Conservation (phyloP, 2,113 vertebrate species). For the Balaenoptera acutorostrata region DNA sequence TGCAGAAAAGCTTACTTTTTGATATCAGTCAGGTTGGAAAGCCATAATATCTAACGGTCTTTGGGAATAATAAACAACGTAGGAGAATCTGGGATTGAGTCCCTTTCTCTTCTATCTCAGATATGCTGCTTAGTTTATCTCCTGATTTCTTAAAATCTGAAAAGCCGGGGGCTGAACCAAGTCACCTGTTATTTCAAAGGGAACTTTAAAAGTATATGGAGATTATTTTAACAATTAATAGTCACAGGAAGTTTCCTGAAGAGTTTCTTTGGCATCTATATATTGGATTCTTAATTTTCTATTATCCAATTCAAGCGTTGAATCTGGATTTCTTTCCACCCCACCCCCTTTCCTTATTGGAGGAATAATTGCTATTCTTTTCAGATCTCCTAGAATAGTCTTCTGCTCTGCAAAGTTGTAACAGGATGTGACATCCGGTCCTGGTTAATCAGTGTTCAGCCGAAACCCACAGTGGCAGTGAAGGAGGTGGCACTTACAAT, state of each 20-base stretch:
- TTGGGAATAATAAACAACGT: neutral
- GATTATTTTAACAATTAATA: conserved; percentile 11
- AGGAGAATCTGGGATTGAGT: neutral
- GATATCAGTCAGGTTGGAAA: neutral
- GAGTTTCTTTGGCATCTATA: neutral
- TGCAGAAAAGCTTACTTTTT: neutral
- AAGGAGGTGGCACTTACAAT: conserved; percentile 76
- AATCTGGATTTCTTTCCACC: neutral
- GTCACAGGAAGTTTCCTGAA: neutral
- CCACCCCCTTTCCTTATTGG: neutral
- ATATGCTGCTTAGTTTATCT: neutral
- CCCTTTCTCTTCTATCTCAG: neutral
- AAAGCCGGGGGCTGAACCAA: neutral
- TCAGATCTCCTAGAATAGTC: conserved; percentile 81
- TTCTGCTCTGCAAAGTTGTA: conserved; percentile 85
- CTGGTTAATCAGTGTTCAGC: conserved; percentile 87
- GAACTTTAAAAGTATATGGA: neutral
- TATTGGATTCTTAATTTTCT: neutral
- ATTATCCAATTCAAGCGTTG: neutral
- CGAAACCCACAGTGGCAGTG: conserved; percentile 69
- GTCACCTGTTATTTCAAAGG: neutral
- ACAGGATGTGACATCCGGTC: conserved; percentile 93
- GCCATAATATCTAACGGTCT: neutral
- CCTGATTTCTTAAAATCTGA: neutral
- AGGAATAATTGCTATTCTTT: conserved; percentile 75